Evolutionary conservation across 2,113 vertebrate species (phyloP).

Genomic region (Monarcha castaneiventris): DNA sequence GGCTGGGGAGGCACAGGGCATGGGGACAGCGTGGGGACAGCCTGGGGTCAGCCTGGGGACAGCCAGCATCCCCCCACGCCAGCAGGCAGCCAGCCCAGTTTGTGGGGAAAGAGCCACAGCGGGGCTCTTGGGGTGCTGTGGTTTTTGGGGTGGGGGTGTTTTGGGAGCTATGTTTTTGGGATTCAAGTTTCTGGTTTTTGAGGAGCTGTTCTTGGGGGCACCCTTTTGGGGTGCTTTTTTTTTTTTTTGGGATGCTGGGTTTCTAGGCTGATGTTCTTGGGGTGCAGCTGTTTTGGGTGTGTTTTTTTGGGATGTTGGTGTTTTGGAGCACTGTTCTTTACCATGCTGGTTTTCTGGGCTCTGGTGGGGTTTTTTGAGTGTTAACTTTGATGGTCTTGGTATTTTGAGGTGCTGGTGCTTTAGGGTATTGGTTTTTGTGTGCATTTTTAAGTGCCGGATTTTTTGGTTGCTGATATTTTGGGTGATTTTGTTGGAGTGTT

Average conservation of each 20-base stretch:
- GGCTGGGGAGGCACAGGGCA: fast-evolving
- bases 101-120: fast-evolving
- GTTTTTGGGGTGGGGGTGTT: not conserved
- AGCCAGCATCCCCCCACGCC: not conserved
- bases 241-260: no score
- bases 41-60: not conserved
- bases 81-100: not conserved
- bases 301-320: not conserved
- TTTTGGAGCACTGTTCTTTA: not conserved
- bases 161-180: not conserved
- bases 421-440: not conserved
- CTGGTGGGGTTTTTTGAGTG: fast-evolving
- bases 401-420: not conserved
- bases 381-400: not conserved
- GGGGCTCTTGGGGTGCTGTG: fast-evolving
- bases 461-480: not conserved
- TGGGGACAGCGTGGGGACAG: not conserved
- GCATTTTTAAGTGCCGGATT: not conserved
- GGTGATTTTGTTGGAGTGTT: not conserved
- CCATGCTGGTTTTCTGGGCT: not conserved
- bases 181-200: not conserved
- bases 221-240: fast-evolving
- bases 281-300: not conserved
- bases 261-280: not conserved
- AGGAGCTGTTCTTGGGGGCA: fast-evolving